Evolutionary conservation across 2,888 invertebrate genomes (phyloP).

Genomic region (Salticus scenicus): DNA sequence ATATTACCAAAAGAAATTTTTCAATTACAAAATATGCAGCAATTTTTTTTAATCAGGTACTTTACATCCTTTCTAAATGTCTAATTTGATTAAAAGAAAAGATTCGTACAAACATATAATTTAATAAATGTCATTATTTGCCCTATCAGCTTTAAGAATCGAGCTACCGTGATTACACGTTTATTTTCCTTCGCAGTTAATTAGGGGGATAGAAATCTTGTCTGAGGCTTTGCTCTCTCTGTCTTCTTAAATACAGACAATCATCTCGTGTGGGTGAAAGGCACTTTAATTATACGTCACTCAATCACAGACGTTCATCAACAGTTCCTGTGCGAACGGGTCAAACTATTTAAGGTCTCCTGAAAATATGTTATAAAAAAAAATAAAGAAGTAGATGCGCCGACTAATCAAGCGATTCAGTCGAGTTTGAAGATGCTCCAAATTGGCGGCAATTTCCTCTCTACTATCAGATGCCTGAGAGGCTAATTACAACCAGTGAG

Average conservation of each 20-base stretch:
- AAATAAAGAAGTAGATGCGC: background rate
- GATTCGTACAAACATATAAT: background rate
- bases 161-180: background rate
- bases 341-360: background rate
- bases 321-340: background rate
- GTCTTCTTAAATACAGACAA: background rate
- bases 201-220: background rate
- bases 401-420: background rate
- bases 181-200: background rate
- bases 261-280: constrained; percentile 2
- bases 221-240: no score
- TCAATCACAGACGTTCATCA: background rate
- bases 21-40: no score
- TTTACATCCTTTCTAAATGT: no score
- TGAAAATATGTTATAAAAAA: background rate
- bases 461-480: constrained; percentile 22
- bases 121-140: background rate
- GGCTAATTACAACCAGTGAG: constrained; percentile 40
- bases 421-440: background rate
- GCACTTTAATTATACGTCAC: background rate
- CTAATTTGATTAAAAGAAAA: background rate
- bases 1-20: no score
- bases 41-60: no score
- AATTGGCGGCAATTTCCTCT: constrained; percentile 45
- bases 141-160: background rate